Evolutionary conservation across 1,140 invertebrate genomes (phyloP).

Genomic region (Goniozus legneri): DNA sequence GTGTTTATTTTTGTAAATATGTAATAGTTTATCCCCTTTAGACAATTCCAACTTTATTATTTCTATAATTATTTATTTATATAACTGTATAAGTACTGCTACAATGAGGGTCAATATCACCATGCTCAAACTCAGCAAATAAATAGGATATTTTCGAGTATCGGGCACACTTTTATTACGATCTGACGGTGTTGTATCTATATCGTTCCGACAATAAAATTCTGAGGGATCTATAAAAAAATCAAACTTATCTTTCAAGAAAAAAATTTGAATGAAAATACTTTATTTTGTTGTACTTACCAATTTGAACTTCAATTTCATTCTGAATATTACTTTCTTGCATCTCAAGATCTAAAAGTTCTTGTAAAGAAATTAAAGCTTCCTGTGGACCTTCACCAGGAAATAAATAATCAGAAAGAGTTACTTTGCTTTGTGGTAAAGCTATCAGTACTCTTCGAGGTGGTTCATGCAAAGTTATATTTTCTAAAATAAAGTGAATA

Average conservation of each 20-base stretch:
- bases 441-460: conserved; percentile 73
- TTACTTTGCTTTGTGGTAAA: conserved; percentile 62
- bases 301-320: conserved; percentile 65
- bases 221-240: conserved; percentile 60
- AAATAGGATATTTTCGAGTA: conserved; percentile 57
- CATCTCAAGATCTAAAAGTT: conserved; percentile 70
- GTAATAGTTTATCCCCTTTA: too few species aligned
- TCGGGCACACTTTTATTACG: conserved; percentile 48
- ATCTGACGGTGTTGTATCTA: conserved; percentile 54
- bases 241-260: too few species aligned
- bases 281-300: conserved; percentile 36
- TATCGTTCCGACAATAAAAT: conserved; percentile 60
- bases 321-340: conserved; percentile 63
- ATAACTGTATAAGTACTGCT: conserved; percentile 56
- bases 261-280: too few species aligned
- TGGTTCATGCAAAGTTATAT: conserved; percentile 73
- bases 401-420: conserved; percentile 80
- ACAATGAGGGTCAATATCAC: conserved; percentile 59
- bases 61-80: conserved; percentile 18
- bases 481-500: conserved; percentile 48
- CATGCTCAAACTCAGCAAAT: conserved; percentile 55
- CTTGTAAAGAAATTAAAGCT: conserved; percentile 68
- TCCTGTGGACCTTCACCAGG: conserved; percentile 76
- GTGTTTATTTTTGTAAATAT: too few species aligned
- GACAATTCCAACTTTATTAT: conserved; percentile 17